Evolutionary conservation across 2,888 invertebrate genomes (phyloP), one percentile per base, ranked within the genome.

Genomic region (Chirona hameri): DNA sequence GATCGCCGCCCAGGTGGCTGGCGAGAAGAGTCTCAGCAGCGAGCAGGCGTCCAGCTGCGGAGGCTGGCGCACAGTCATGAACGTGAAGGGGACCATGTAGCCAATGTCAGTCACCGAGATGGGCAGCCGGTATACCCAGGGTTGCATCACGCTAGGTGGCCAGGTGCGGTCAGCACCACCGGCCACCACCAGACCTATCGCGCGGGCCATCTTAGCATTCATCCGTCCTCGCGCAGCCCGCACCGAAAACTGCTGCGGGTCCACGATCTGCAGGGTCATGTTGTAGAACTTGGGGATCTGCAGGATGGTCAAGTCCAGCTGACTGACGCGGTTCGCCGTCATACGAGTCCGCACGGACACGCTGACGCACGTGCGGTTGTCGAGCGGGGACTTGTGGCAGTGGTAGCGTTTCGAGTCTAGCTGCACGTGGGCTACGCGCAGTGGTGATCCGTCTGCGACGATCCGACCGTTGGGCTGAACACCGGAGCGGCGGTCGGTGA

Each of bases 81-180:
- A 72, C 72, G 4, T 39, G n/a, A 72, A n/a, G 0, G 7, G 18
- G 5, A 24, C 2, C 14, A n/a, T n/a, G n/a, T n/a, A 72, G 72
- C 39, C 72, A 7, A 18, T 21, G 31, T 4, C 12, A 3, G 39
- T 72, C 31, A 31, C 5, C n/a, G n/a, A n/a, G 9, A 72, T 29
- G 31, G 31, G 14, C 29, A 72, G 39, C 21, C 39, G 72, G 3
- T 29, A 31, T n/a, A n/a, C n/a, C n/a, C 31, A 18, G 18, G 72
- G 21, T 39, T 31, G 39, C 39, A 21, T 39, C 39, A 2, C 0
- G 29, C 18, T 4, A 31, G 72, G 72, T n/a, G 72, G 72, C 72
- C 72, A 72, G 31, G 72, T 72, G 72, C 72, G 72, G 39, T 72
- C 72, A 18, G 72, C 72, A 9, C 72, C 72, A 7, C 72, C 72